Percentiles rank a stretch among this genome's conserved stretches.
These are phyloP conservation scores for Drosophila pseudoobscura DNA, from an alignment of 1,140 invertebrate species.

Conservation along the genomic window DNA sequence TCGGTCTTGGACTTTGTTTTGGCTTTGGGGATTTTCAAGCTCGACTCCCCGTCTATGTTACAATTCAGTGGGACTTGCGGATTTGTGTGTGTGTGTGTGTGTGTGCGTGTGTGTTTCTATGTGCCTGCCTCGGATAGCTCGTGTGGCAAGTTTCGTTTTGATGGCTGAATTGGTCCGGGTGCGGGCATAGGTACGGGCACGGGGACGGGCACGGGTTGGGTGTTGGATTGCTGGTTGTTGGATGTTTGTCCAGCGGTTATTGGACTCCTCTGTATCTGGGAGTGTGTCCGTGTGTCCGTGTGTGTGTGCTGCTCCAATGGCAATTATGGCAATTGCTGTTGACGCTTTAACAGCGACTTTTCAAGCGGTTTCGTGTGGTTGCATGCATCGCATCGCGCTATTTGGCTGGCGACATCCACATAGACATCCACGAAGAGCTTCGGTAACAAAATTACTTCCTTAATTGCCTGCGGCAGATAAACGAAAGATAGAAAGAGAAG, in stretches of 20 bases:
- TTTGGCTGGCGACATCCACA: constrained; percentile 31
- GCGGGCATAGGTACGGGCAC: constrained; percentile 22
- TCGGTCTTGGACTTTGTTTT: constrained; percentile 27
- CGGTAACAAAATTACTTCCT: constrained; percentile 76
- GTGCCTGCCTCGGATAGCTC: constrained; percentile 82
- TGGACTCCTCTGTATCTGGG: constrained; percentile 53
- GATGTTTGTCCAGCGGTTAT: constrained; percentile 62
- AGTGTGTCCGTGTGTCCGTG: constrained; percentile 8
- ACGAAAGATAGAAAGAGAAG: constrained; percentile 32
- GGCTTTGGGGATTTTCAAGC: constrained; percentile 68
- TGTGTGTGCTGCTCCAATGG: constrained; percentile 65
- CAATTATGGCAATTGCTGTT: constrained; percentile 81
- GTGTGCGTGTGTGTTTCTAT: constrained; percentile 5
- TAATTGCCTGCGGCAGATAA: constrained; percentile 74
- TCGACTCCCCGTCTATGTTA: constrained; percentile 46
- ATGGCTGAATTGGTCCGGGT: constrained; percentile 39
- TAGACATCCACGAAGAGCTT: constrained; percentile 32
- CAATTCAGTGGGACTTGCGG: constrained; percentile 58
- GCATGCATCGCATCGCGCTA: constrained; percentile 65
- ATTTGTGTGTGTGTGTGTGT: neutral
- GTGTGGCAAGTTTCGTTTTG: constrained; percentile 65
- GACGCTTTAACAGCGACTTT: constrained; percentile 74
- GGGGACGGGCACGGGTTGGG: constrained; percentile 13
- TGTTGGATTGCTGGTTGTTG: constrained; percentile 15
- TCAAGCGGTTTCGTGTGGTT: constrained; percentile 69